A percentile compares a stretch with the other conserved stretches of the same genome.
Conservation (phyloP, 2,888 invertebrate genomes). For the Folsomia candida region DNA sequence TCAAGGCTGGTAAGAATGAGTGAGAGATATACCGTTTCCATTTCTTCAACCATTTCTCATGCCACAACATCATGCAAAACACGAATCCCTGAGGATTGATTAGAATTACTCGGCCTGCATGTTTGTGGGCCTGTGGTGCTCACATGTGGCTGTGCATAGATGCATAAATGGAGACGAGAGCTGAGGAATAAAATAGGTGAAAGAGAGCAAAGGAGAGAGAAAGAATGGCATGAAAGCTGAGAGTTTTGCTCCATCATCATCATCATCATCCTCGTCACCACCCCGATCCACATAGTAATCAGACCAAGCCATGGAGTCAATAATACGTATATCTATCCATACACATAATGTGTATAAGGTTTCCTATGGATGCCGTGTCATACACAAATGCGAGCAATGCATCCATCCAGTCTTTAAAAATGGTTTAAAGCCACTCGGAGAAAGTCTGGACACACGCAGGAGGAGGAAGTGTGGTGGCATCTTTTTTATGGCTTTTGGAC, state of each 20-base stretch:
- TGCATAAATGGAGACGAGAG: neutral
- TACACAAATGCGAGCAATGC: neutral
- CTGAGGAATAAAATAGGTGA: conserved; percentile 19
- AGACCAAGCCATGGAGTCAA: neutral
- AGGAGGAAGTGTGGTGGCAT: neutral
- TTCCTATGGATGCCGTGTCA: neutral
- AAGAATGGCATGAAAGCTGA: conserved; percentile 2
- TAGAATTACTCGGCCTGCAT: neutral
- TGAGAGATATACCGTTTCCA: too few relatives aligned
- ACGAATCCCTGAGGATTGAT: neutral
- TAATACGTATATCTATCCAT: too few relatives aligned
- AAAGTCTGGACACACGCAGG: neutral
- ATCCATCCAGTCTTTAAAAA: neutral
- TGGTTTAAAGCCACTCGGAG: conserved; percentile 1
- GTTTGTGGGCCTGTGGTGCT: neutral
- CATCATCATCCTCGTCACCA: neutral
- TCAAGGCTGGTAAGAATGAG: too few relatives aligned
- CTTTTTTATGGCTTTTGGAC: neutral
- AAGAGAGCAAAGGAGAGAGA: conserved; percentile 12
- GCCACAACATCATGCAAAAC: too few relatives aligned
- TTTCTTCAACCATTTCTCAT: too few relatives aligned
- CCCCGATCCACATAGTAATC: neutral
- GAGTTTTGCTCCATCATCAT: conserved; percentile 2
- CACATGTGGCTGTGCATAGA: conserved; percentile 10
- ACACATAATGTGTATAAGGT: too few relatives aligned